Evolutionary conservation across 2,797 vertebrate genomes (phyloP), one percentile per base, ranked within the genome.

Genomic region (Podarcis lilfordi): DNA sequence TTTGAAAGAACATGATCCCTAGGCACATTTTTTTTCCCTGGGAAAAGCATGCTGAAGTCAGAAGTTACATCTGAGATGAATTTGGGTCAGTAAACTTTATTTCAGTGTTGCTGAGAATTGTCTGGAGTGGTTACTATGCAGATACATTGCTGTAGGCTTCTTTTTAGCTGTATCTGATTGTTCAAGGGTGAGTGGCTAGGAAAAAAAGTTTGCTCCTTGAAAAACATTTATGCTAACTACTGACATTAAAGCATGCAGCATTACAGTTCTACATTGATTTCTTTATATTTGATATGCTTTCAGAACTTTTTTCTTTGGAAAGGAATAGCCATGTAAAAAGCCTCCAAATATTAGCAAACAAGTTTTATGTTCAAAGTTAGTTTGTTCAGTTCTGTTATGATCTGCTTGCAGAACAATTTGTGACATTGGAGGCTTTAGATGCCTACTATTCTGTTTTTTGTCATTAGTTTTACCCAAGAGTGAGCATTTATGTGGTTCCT

Each of bases 1-100:
- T 85, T 91, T 91, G 0, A 0, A 82, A 88, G 72, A 84, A 88
- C 80, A 55, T 55, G 71, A 88, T 66, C 66, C 79, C 86, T 69
- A 11, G 89, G 89, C 50, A 92, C 69, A 91, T 91, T 90, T 80
- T 91, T 89, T 81, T 59, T 87, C 66, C 55, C 79, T 91, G 74
- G 76, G 21, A 87, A 61, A 92, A 88, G 69, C 79, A 82, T 76
- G 3, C 77, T 85, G 86, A 84, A 25, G 4, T 85, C 80, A 82
- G 43, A 82, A 92, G 59, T 93, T 92, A 29, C 80, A 92, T 77
- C 40, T 89, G 71, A 89, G 77, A 91, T 74, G 86, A 92, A 91
- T 93, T 92, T 87, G 88, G 88, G 87, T 91, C 91, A 88, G 8
- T 88, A 69, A 86, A 90, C 86, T 91, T 94, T 86, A 69, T 88